Percentiles rank a stretch among this genome's conserved stretches.
These are phyloP conservation scores for Loriculus beryllinus DNA, from an alignment of 2,797 vertebrate species.

Conservation along the genomic window DNA sequence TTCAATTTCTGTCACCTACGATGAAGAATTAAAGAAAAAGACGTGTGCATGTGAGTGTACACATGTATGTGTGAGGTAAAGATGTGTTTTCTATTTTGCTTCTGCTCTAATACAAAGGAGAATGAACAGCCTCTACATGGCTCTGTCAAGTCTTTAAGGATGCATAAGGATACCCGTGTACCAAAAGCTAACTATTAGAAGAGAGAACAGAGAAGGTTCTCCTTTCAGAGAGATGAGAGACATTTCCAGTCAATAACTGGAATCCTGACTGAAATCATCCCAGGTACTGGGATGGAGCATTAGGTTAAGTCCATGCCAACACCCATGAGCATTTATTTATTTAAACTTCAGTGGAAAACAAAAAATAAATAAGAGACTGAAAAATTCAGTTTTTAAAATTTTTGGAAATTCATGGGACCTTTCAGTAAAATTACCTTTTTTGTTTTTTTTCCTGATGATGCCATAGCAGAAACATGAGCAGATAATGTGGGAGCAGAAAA, in stretches of 20 bases:
- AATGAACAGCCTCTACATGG: fast-evolving
- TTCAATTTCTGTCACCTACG: background rate
- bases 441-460: background rate
- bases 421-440: background rate
- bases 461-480: background rate
- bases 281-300: background rate
- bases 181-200: background rate
- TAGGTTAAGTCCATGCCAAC: background rate
- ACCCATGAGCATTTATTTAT: background rate
- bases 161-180: background rate
- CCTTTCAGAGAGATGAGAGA: background rate
- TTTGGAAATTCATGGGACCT: background rate
- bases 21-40: background rate
- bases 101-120: background rate
- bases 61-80: fast-evolving
- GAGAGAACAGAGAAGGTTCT: background rate
- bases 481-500: background rate
- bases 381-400: background rate
- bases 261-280: too few relatives aligned
- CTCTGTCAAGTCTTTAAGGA: background rate
- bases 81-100: background rate
- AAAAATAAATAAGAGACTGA: background rate
- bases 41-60: fast-evolving
- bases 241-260: background rate
- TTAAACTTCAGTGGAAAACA: background rate